Percentiles rank a stretch among this genome's conserved stretches.
phyloP scores from a whole-genome alignment of 2,797 vertebrate genomes.

The Halcyon chelicuti region DNA sequence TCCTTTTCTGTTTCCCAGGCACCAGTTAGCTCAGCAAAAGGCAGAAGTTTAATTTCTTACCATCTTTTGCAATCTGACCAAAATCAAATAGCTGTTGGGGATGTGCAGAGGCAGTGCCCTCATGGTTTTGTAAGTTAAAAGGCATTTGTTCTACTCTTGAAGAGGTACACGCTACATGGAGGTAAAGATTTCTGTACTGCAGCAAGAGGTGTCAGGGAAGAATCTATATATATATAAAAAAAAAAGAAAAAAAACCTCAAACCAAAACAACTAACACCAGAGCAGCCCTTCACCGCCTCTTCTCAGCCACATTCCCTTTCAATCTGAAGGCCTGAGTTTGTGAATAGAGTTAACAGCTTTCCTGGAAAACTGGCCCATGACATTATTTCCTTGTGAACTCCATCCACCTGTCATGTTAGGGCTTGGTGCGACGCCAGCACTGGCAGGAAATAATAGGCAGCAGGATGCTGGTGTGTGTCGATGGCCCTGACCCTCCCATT shows the following conservation, averaged over 20 bases:
- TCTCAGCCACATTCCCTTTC: slow-evolving; percentile 62
- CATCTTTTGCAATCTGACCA: background rate
- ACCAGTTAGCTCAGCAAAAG: background rate
- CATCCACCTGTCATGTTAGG: slow-evolving; percentile 86
- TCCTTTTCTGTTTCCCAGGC: background rate
- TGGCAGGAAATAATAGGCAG: slow-evolving; percentile 88
- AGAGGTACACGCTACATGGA: background rate
- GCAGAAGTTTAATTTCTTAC: background rate
- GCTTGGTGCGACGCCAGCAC: slow-evolving; percentile 79
- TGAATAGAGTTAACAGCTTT: slow-evolving; percentile 80
- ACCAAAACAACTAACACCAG: background rate
- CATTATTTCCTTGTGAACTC: slow-evolving; percentile 83
- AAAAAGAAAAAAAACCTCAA: too few species aligned
- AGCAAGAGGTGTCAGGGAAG: background rate
- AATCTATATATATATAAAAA: background rate
- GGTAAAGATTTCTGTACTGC: background rate
- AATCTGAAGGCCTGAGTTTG: slow-evolving; percentile 50
- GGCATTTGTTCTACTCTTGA: background rate
- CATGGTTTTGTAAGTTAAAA: background rate
- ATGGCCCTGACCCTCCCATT: slow-evolving; percentile 86
- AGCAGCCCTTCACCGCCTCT: background rate
- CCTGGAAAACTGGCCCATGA: slow-evolving; percentile 84
- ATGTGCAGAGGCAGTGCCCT: background rate
- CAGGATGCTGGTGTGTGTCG: slow-evolving; percentile 87
- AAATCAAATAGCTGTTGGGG: background rate